Evolutionary conservation across 1,140 invertebrate genomes (phyloP).

Genomic region (Lepidotrigona ventralis): DNA sequence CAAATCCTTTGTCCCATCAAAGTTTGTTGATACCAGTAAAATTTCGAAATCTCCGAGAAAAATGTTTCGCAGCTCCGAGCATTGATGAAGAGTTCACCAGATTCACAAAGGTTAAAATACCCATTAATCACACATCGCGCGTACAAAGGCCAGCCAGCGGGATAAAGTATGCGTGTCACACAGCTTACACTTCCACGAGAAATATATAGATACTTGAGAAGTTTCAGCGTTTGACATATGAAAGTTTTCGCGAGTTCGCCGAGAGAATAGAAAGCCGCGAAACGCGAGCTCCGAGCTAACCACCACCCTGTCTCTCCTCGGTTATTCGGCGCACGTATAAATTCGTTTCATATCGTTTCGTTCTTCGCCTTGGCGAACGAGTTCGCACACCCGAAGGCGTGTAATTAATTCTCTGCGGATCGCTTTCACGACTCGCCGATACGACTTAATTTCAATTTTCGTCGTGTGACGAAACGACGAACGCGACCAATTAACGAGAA

Average conservation of each 20-base stretch:
- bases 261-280: conserved; percentile 15
- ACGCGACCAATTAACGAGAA: conserved; percentile 57
- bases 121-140: no score
- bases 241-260: conserved; percentile 8
- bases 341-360: conserved; percentile 31
- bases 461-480: conserved; percentile 29
- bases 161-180: conserved; percentile 2
- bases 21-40: no score
- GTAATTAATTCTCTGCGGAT: conserved; percentile 50
- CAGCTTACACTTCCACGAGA: not conserved
- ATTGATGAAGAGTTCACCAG: no score
- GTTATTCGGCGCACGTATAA: not conserved
- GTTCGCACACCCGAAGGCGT: conserved; percentile 41
- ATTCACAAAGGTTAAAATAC: no score
- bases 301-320: not conserved
- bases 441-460: conserved; percentile 15
- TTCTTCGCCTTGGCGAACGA: conserved; percentile 45
- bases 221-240: conserved; percentile 14
- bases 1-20: no score
- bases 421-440: conserved; percentile 31
- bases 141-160: no score
- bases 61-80: no score
- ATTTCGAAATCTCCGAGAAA: no score
- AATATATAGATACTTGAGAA: conserved; percentile 30
- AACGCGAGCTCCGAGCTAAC: not conserved